Percentiles rank a stretch among this genome's conserved stretches.
Evolutionary conservation across 1,140 invertebrate genomes (phyloP).

Genomic region (Macrobrachium rosenbergii): DNA sequence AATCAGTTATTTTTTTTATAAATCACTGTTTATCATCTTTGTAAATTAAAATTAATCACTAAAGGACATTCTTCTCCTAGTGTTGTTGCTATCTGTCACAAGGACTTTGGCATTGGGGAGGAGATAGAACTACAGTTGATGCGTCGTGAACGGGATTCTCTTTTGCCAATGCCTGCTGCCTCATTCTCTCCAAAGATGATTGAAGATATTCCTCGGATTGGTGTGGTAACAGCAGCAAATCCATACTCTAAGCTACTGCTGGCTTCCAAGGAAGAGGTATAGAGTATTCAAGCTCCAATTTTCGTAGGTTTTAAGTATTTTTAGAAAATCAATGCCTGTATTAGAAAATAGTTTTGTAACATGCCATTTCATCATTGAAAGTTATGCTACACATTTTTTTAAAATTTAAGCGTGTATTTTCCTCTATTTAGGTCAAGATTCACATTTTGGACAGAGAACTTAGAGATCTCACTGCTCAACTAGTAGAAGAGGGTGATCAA

Average conservation of each 20-base stretch:
- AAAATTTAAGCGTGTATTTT: slow-evolving; percentile 32
- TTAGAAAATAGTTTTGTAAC: background rate
- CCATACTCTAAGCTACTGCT: slow-evolving; percentile 84
- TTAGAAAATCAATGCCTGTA: too few species aligned
- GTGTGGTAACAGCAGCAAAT: slow-evolving; percentile 71
- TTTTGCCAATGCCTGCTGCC: slow-evolving; percentile 80
- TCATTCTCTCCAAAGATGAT: slow-evolving; percentile 66
- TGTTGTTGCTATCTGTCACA: slow-evolving; percentile 75
- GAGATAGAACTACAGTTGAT: slow-evolving; percentile 87
- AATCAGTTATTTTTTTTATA: too few species aligned
- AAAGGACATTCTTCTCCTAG: slow-evolving; percentile 69
- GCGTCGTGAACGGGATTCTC: slow-evolving; percentile 84
- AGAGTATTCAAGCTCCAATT: too few species aligned
- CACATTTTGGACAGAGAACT: slow-evolving; percentile 80
- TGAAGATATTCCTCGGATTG: slow-evolving; percentile 65
- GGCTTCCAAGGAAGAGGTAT: slow-evolving; percentile 77
- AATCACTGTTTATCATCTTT: background rate
- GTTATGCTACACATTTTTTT: slow-evolving; percentile 7
- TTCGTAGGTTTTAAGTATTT: too few species aligned
- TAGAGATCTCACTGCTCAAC: slow-evolving; percentile 77
- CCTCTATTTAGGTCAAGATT: slow-evolving; percentile 48
- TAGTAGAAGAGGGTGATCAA: slow-evolving; percentile 77
- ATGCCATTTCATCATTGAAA: background rate
- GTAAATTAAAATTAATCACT: background rate
- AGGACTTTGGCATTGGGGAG: slow-evolving; percentile 78